Percentiles rank a stretch among this genome's conserved stretches.
Evolutionary conservation across 2,888 invertebrate genomes (phyloP).

Genomic region (Cantharis rufa): DNA sequence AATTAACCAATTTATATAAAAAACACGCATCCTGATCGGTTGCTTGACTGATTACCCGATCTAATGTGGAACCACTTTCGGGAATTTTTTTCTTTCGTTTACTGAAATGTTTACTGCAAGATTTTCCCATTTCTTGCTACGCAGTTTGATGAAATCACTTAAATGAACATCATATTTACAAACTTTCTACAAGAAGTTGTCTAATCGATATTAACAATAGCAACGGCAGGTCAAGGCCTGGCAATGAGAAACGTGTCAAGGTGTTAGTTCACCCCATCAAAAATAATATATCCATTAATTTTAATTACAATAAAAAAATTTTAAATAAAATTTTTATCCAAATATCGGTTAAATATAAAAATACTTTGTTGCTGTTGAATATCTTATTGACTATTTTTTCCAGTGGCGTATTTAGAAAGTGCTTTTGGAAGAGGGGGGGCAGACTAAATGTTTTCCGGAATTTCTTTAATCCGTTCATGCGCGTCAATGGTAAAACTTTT

Average conservation of each 20-base stretch:
- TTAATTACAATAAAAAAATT: too few species aligned
- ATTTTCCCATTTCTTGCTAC: constrained; percentile 51
- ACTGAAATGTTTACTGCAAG: constrained; percentile 54
- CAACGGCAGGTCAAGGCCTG: not conserved
- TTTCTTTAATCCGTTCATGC: too few species aligned
- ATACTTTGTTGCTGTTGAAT: too few species aligned
- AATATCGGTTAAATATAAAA: too few species aligned
- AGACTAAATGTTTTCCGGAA: too few species aligned
- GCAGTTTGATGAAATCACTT: constrained; percentile 6
- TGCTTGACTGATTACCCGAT: constrained; percentile 87
- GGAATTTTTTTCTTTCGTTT: constrained; percentile 55
- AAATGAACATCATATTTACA: not conserved
- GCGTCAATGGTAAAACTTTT: too few species aligned
- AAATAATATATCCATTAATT: not conserved
- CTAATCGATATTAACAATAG: constrained; percentile 5
- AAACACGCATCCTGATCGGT: constrained; percentile 85
- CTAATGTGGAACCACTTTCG: constrained; percentile 79
- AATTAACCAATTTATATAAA: constrained; percentile 85
- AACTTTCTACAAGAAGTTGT: constrained; percentile 8
- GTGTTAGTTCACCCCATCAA: constrained; percentile 8
- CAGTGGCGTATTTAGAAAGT: too few species aligned
- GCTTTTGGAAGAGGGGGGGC: too few species aligned
- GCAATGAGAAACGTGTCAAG: constrained; percentile 24
- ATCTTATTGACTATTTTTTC: too few species aligned
- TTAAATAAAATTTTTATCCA: too few species aligned